Evolutionary conservation across 2,797 vertebrate species (phyloP), one percentile per base, ranked within the genome.

Genomic region (Geotrypetes seraphini): DNA sequence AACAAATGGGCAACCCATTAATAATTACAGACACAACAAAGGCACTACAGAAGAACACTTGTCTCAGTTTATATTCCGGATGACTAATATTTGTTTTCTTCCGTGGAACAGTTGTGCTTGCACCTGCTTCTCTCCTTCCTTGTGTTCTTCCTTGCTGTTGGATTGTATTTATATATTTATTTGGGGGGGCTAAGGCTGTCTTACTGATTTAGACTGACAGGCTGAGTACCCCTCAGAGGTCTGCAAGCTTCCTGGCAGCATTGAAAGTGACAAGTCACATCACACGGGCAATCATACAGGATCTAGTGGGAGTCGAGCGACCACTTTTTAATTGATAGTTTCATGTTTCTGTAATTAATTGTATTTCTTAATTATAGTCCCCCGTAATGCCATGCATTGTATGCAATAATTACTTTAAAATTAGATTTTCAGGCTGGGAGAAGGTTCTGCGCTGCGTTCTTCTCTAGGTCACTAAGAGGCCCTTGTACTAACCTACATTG

Each of bases 251-350:
- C 72, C 49, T 39, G 60, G 53, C 69, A 69, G 71, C 81, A 84
- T 89, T 85, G 81, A 78, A 86, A 85, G 76, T 80, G 85, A 88
- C 87, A 85, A 79, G 71, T 75, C 69, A 68, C 78, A 81, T 88
- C 86, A 85, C 60, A 59, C 56, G 79, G 85, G 82, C 88, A 88
- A 87, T 91, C 81, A 73, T 71, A 28, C 53, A 43, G 53, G 78
- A 77, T 78, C 80, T 81, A 72, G 53, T 71, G 77, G 79, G 75
- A 79, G 73, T 50, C 25, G 63, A 58, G 64, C 62, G 75, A 77
- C 68, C 77, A 59, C 53, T 79, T 84, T 83, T 86, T 84, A 90
- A 89, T 87, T 83, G 79, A 76, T 83, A 80, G 77, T 68, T 84
- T 60, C 67, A 60, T 71, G 60, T 82, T 83, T 80, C 78, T 61